Evolutionary conservation across 2,888 invertebrate species (phyloP).

Genomic region (Arrhopalites spinosus): DNA sequence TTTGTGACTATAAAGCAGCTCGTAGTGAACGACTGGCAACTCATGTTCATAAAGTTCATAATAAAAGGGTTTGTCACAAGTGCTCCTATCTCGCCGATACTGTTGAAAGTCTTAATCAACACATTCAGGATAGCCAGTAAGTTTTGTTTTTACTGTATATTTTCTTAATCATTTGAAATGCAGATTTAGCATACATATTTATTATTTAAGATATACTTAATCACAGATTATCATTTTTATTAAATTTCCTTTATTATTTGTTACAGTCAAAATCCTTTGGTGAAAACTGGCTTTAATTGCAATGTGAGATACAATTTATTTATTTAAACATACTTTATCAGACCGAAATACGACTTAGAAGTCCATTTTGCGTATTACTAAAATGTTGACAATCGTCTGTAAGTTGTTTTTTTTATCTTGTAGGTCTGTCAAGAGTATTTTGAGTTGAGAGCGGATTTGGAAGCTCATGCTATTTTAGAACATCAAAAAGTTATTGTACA

Average conservation of each 20-base stretch:
- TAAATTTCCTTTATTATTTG: no score
- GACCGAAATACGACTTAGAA: no score
- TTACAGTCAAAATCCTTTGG: constrained; percentile 56
- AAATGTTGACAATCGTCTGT: no score
- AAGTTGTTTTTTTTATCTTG: no score
- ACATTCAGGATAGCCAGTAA: constrained; percentile 65
- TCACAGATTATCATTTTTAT: no score
- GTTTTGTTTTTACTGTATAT: constrained; percentile 54
- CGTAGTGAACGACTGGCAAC: constrained; percentile 86
- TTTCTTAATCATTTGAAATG: no score
- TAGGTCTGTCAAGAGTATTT: constrained; percentile 57
- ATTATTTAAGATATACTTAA: no score
- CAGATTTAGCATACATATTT: no score
- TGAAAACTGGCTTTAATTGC: constrained; percentile 57
- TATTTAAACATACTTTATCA: no score
- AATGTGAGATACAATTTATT: constrained; percentile 52
- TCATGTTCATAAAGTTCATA: constrained; percentile 88
- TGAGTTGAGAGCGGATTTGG: constrained; percentile 56
- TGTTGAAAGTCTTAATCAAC: constrained; percentile 75
- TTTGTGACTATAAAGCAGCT: constrained; percentile 93
- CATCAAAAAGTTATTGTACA: constrained; percentile 58
- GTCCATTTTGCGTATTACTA: no score
- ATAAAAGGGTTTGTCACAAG: constrained; percentile 85
- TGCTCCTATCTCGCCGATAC: constrained; percentile 87
- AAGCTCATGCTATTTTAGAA: constrained; percentile 57